Conservation (phyloP, 2,797 vertebrate genomes). For the Harpagifer antarcticus region DNA sequence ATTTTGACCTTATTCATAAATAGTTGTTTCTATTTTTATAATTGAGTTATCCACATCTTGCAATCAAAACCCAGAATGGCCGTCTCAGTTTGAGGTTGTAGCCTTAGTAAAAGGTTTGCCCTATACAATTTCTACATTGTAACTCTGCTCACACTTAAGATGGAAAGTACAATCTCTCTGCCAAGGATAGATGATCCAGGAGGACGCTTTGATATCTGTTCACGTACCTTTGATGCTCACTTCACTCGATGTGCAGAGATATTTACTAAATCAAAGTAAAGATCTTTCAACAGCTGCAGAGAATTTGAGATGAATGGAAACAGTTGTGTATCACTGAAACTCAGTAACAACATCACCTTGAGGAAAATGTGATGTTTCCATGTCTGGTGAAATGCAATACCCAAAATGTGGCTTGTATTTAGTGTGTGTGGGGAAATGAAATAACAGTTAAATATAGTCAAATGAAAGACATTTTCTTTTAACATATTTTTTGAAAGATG, state of each 20-base stretch:
- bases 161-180: slow-evolving; percentile 73
- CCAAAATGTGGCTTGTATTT: slow-evolving; percentile 46
- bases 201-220: slow-evolving; percentile 77
- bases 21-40: not conserved
- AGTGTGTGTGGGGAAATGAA: slow-evolving; percentile 9
- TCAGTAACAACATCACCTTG: slow-evolving; percentile 65
- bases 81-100: slow-evolving; percentile 37
- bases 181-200: slow-evolving; percentile 72
- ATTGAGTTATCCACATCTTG: slow-evolving; percentile 23
- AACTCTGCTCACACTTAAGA: slow-evolving; percentile 63
- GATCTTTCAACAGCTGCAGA: slow-evolving; percentile 77
- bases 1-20: slow-evolving; percentile 9
- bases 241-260: slow-evolving; percentile 71
- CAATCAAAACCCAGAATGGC: slow-evolving; percentile 65
- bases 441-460: slow-evolving; percentile 18
- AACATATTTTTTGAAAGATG: not conserved
- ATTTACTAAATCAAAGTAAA: slow-evolving; percentile 81
- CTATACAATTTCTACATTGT: slow-evolving; percentile 54
- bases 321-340: slow-evolving; percentile 65
- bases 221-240: slow-evolving; percentile 77
- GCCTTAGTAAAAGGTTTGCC: slow-evolving; percentile 62
- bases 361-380: slow-evolving; percentile 61
- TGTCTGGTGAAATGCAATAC: slow-evolving; percentile 48
- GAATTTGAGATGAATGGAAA: slow-evolving; percentile 79
- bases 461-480: slow-evolving; percentile 1